Base-by-base conservation (phyloP, 2,797 vertebrate species). In the Selene dorsalis region DNA sequence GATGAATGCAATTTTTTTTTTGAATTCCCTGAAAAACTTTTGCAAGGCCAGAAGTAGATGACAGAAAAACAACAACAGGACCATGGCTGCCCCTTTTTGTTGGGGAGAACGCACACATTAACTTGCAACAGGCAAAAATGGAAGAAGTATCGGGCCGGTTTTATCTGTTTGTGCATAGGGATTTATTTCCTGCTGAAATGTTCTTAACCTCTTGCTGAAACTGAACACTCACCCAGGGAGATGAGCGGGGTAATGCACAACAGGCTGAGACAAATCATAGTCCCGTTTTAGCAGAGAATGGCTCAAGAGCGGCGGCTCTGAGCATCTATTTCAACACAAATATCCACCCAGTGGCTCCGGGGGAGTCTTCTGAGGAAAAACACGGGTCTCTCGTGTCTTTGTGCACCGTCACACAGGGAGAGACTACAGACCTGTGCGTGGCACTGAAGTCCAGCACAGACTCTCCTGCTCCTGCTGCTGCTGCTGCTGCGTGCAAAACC, bases 121-220 rank as follows among this genome's bases (percentile, higher is more conserved):
- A 30, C 39, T 69, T 57, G 16, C 60, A 85, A 47, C 12, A 43
- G 30, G 47, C 43, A 13, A 17, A 22, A 18, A 63, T 73, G 61
- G 32, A 17, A 50, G 28, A 35, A 35, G 32, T 35, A 35, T 35
- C 3, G 55, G 64, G 53, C 68, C 43, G 22, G 64, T 47, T 50
- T n/a, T 57, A 41, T 77, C 55, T 68, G 64, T 84, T 77, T 85
- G 68, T 77, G 79, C 58, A 66, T 2, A 4, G 8, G 30, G 77
- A 85, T 80, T n/a, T 80, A 90, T 88, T 87, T 80, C 86, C 70
- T 81, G 83, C 62, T 86, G 73, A 84, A 80, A 83, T 83, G 71
- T 70, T 84, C 78, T 80, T 24, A 77, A 83, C 69, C 74, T 81
- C 65, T 12, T 10, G 6, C 74, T 86, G 86, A 83, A 90, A 89